Evolutionary conservation across 2,113 vertebrate genomes (phyloP).

Genomic region (Electrona antarctica): DNA sequence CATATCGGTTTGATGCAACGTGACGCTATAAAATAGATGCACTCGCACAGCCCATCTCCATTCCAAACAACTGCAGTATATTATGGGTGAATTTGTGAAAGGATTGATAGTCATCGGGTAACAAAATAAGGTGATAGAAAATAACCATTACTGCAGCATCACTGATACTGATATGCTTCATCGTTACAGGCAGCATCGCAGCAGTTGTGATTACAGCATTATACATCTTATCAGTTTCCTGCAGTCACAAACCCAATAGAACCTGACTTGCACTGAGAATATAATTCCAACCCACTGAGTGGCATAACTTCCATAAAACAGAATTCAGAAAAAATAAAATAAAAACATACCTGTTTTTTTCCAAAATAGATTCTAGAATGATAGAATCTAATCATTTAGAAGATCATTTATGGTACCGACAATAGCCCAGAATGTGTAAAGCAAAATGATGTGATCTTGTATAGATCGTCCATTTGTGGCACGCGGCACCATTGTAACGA

Average conservation of each 20-base stretch:
- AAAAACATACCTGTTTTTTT: too few species aligned
- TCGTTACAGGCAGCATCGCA: slow-evolving; percentile 15
- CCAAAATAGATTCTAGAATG: too few species aligned
- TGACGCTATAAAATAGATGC: slow-evolving; percentile 19
- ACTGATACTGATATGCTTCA: slow-evolving; percentile 32
- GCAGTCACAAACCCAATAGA: slow-evolving; percentile 33
- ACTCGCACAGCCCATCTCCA: not conserved
- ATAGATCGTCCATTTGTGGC: too few species aligned
- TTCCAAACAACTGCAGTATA: slow-evolving; percentile 14
- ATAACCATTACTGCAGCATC: slow-evolving; percentile 39
- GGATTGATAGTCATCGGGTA: slow-evolving; percentile 50
- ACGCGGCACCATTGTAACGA: too few species aligned
- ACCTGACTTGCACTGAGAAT: slow-evolving; percentile 23
- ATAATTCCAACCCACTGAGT: slow-evolving; percentile 5
- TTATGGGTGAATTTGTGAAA: slow-evolving; percentile 33
- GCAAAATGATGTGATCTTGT: too few species aligned
- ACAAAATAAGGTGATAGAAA: slow-evolving; percentile 34
- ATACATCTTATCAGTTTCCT: slow-evolving; percentile 8
- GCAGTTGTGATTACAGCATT: slow-evolving; percentile 33
- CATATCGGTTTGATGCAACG: slow-evolving; percentile 51
- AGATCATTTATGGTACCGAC: too few species aligned
- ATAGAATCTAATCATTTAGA: too few species aligned
- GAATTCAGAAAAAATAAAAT: too few species aligned
- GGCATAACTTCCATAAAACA: not conserved
- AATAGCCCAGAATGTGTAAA: too few species aligned